These are phyloP conservation scores for Spea multiplicata DNA, from an alignment of 2,113 vertebrate species.

Conservation along the genomic window DNA sequence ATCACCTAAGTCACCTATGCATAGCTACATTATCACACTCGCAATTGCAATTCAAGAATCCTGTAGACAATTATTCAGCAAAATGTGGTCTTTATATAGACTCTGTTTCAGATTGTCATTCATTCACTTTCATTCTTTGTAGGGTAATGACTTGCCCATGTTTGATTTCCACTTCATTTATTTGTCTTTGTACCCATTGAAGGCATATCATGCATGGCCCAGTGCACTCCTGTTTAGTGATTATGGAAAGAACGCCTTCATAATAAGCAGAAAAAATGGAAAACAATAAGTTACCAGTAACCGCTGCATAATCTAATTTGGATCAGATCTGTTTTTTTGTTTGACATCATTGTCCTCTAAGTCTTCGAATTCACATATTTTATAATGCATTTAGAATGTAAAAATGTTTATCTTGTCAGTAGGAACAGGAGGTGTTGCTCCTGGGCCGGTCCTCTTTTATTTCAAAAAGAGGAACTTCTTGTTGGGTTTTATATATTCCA, in stretches of 20 bases:
- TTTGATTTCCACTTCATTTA: conserved; percentile 41
- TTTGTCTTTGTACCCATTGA: conserved; percentile 35
- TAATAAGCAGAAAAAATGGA: conserved; percentile 24
- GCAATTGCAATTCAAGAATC: no score
- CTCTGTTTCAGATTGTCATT: conserved; percentile 7
- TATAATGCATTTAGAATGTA: no score
- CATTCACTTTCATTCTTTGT: not conserved
- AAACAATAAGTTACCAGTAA: conserved; percentile 29
- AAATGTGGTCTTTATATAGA: conserved; percentile 8
- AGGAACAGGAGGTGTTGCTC: no score
- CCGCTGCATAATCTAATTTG: conserved; percentile 7
- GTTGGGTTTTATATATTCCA: no score
- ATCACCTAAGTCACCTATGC: no score
- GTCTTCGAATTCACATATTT: not conserved
- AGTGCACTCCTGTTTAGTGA: conserved; percentile 32
- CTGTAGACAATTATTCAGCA: not conserved
- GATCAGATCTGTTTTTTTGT: conserved; percentile 9
- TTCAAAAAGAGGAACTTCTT: no score
- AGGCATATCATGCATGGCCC: conserved; percentile 35
- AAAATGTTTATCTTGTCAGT: no score
- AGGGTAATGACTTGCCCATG: conserved; percentile 31
- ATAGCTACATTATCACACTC: no score
- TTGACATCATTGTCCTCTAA: not conserved
- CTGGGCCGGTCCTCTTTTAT: no score
- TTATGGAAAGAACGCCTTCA: conserved; percentile 13